Base-by-base conservation (phyloP, 2,888 invertebrate genomes). In the Hybos culiciformis region DNA sequence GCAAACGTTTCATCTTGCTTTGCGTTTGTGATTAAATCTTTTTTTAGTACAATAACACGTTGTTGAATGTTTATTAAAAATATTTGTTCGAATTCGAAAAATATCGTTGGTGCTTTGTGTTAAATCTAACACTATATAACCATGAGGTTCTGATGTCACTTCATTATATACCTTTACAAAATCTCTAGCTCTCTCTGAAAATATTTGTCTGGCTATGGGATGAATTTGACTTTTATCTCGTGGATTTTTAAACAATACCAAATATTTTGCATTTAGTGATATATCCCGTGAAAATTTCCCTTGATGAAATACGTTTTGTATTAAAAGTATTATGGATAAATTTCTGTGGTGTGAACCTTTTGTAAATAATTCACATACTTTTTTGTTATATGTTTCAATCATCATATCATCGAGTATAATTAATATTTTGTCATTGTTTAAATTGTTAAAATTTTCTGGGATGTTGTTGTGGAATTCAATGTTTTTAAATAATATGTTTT, bases 101-200 rank as follows among this genome's bases (percentile, higher is more conserved):
- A 42, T 15, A 17, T 40, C 44, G 37, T 34, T 39, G 7, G 17
- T 26, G 19, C n/a, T 23, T 26, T 37, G 40, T 8, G 31, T 40
- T 29, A 44, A 32, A 36, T 44, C 40, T 15, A 39, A 36, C 7
- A 43, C 17, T 4, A 39, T 38, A 39, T 44, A 44, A 36, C 39
- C 36, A 34, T 39, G 24, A 5, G 43, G 43, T 17, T 12, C 19
- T 19, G 23, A 24, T 15, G 40, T 40, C 17, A 24, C 33, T 9
- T 40, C 44, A 31, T 39, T 44, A 44, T 44, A 44, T 44, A 41
- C 29, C 17, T 34, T 38, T 12, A 42, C 8, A 12, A 45, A 20
- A 7, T 42, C 45, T 12, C 12, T 39, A 14, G 19, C 31, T 32
- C 42, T 45, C 42, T 45, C 39, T 2, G 39, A 39, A 18, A 36